Conservation (phyloP, 2,113 vertebrate genomes). For the Leptobrachium ailaonicum region DNA sequence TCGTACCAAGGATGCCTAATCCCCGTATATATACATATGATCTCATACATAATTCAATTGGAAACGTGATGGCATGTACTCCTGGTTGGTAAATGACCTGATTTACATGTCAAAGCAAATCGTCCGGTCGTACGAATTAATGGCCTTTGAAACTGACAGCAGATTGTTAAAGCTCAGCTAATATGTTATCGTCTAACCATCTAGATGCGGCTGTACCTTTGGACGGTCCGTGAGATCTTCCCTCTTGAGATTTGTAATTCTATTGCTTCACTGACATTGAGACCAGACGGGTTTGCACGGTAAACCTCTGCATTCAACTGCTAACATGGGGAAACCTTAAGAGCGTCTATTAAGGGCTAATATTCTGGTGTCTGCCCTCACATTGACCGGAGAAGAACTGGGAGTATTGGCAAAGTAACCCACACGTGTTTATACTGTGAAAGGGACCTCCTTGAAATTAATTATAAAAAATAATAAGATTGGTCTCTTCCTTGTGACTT, state of each 20-base stretch:
- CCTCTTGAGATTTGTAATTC: not conserved
- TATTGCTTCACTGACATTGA: not conserved
- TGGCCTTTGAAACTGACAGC: not conserved
- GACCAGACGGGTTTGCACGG: not conserved
- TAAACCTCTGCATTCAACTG: too few species aligned
- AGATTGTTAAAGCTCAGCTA: not conserved
- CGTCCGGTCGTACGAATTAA: not conserved
- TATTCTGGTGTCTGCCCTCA: too few species aligned
- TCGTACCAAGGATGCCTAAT: too few species aligned
- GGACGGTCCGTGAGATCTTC: not conserved
- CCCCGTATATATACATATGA: not conserved
- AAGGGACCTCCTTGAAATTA: too few species aligned
- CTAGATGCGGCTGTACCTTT: not conserved
- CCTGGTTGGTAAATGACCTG: not conserved
- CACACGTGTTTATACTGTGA: too few species aligned
- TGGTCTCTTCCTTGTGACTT: too few species aligned
- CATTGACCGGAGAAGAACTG: too few species aligned
- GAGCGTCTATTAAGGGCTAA: too few species aligned
- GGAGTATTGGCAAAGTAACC: too few species aligned
- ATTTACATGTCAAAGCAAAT: not conserved
- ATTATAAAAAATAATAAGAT: too few species aligned
- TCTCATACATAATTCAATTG: not conserved
- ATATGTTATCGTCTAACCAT: not conserved
- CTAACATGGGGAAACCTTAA: too few species aligned
- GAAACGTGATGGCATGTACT: not conserved